phyloP scores from a whole-genome alignment of 1,140 invertebrate species.

The Harlomillsia oculata region DNA sequence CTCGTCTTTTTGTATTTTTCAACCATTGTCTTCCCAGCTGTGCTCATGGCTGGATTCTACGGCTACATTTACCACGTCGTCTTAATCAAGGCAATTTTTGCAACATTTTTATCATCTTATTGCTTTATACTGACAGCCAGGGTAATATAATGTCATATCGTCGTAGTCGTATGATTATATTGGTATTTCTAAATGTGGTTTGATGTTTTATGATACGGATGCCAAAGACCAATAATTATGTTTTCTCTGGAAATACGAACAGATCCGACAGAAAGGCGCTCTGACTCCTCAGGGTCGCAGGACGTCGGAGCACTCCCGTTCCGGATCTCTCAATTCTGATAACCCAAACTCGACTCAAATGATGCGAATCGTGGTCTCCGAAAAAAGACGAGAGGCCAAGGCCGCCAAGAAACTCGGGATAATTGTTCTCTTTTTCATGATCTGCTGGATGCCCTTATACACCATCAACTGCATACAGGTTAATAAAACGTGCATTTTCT shows the following conservation, averaged over 20 bases:
- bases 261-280: conserved; percentile 35
- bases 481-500: no score
- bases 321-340: conserved; percentile 33
- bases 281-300: conserved; percentile 26
- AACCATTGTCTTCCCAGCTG: conserved; percentile 74
- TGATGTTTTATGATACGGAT: no score
- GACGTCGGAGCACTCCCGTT: conserved; percentile 22
- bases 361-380: conserved; percentile 64
- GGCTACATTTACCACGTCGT: conserved; percentile 78
- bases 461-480: conserved; percentile 74
- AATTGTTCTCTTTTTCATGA: conserved; percentile 82
- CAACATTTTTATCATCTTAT: background rate
- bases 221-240: no score
- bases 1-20: conserved; percentile 78
- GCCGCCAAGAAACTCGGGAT: conserved; percentile 81
- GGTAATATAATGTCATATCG: no score
- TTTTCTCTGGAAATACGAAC: conserved; percentile 2
- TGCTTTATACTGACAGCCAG: background rate
- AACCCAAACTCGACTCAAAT: conserved; percentile 42
- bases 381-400: conserved; percentile 75
- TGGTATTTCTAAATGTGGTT: no score
- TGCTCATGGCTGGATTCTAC: conserved; percentile 73
- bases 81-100: conserved; percentile 62
- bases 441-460: conserved; percentile 86
- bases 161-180: no score